Conservation (phyloP, 2,113 vertebrate species). For the Microtus montanus region DNA sequence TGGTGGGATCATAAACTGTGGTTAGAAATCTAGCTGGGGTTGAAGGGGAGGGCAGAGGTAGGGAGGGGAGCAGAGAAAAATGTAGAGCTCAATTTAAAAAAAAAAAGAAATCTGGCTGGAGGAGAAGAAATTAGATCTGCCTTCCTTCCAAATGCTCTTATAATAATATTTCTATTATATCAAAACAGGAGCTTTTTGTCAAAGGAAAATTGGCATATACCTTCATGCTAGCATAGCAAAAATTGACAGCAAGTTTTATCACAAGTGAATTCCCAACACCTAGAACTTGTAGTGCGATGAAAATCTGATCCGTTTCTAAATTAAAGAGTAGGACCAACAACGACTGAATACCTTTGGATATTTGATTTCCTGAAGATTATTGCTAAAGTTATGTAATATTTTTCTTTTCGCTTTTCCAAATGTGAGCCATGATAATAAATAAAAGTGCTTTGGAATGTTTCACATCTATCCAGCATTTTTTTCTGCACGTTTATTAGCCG, state of each 20-base stretch:
- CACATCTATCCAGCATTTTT: constrained; percentile 7
- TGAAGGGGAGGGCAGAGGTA: no score
- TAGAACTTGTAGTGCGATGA: neutral
- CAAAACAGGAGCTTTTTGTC: neutral
- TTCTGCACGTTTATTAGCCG: neutral
- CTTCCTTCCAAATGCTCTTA: constrained; percentile 37
- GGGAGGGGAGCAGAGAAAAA: no score
- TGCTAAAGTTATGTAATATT: neutral
- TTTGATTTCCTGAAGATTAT: constrained; percentile 20
- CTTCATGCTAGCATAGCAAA: neutral
- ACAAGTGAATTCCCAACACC: constrained; percentile 4
- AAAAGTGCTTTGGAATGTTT: neutral
- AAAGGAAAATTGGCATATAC: constrained; percentile 33
- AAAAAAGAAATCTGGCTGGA: neutral
- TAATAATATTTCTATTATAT: constrained; percentile 18
- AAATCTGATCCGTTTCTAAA: constrained; percentile 43
- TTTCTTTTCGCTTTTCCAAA: neutral
- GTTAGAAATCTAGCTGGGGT: constrained; percentile 12
- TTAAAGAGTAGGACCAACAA: neutral
- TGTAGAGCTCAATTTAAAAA: no score
- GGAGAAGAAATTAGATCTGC: constrained; percentile 25
- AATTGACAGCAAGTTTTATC: constrained; percentile 9
- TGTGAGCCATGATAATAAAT: neutral
- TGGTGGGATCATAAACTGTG: neutral
- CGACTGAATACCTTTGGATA: constrained; percentile 40